Evolutionary conservation across 2,888 invertebrate species (phyloP).

Genomic region (Cantharis rufa): DNA sequence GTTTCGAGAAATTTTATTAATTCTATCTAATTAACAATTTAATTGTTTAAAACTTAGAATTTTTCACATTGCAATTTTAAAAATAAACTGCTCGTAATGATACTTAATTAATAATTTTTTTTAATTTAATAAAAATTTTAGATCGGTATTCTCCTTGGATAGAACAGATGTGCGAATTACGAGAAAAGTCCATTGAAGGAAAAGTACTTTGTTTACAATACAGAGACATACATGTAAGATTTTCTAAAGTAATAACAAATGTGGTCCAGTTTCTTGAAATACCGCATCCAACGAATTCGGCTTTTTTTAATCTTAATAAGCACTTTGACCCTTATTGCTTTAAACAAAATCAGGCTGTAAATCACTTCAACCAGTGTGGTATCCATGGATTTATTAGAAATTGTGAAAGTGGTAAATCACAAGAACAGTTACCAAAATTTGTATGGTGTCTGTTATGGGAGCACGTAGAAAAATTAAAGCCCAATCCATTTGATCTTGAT

Average conservation of each 20-base stretch:
- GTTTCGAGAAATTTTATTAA: too few species aligned
- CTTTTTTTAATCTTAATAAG: background rate
- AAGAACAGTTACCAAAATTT: background rate
- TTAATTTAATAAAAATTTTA: background rate
- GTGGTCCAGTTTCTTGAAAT: background rate
- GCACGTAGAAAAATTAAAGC: background rate
- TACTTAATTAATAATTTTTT: too few species aligned
- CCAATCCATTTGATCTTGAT: background rate
- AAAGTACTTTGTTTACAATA: background rate
- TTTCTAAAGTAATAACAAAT: background rate
- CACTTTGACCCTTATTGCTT: background rate
- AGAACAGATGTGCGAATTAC: background rate
- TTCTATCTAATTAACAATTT: too few species aligned
- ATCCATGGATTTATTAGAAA: background rate
- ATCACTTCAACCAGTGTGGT: background rate
- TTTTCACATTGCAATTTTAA: too few species aligned
- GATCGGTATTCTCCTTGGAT: background rate
- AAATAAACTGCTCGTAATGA: too few species aligned
- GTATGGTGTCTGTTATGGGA: background rate
- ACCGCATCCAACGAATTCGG: background rate
- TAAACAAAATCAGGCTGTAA: background rate
- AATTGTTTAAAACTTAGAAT: too few species aligned
- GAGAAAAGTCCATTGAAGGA: background rate
- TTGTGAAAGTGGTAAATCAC: background rate
- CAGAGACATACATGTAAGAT: background rate